Percentiles rank a stretch among this genome's conserved stretches.
Conservation (phyloP, 2,888 invertebrate genomes). For the Helicoverpa assulta region DNA sequence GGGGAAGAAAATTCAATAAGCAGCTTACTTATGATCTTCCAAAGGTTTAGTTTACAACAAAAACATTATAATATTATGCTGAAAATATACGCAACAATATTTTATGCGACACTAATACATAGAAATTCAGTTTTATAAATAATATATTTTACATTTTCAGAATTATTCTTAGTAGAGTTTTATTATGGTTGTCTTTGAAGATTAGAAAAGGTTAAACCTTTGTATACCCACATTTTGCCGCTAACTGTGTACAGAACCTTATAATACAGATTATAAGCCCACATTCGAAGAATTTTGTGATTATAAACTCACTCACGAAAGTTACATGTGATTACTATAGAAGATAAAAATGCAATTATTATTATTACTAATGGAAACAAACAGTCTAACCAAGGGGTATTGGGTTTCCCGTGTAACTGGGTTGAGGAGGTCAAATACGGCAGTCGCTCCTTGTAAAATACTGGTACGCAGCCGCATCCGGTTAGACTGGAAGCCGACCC, state of each 20-base stretch:
- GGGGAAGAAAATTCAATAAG: slow-evolving; percentile 3
- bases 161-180: background rate
- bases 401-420: too few species aligned
- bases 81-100: background rate
- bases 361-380: too few species aligned
- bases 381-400: too few species aligned
- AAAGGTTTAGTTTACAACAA: slow-evolving; percentile 2
- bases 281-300: background rate
- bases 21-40: background rate
- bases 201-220: background rate
- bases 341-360: too few species aligned
- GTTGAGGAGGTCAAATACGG: too few species aligned
- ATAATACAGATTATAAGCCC: background rate
- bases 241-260: background rate
- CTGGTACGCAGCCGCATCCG: too few species aligned
- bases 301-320: background rate
- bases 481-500: too few species aligned
- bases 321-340: too few species aligned
- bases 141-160: too few species aligned
- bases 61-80: background rate
- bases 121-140: background rate
- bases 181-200: background rate
- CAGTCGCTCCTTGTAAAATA: too few species aligned
- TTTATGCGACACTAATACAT: background rate
- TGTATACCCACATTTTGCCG: background rate